phyloP scores from a whole-genome alignment of 1,140 invertebrate species.

The Agraylea sexmaculata region DNA sequence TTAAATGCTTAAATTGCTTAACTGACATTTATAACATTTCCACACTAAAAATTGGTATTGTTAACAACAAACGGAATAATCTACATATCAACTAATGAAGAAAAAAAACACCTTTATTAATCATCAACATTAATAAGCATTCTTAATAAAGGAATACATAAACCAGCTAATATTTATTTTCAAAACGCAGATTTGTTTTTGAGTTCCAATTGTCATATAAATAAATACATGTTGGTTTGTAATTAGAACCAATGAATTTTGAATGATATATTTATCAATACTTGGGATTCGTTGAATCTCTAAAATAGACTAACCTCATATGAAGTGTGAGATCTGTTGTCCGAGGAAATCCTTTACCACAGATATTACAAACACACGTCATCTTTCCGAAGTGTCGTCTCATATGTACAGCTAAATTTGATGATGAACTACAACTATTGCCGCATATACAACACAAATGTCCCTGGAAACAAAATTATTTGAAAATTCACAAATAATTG shows the following conservation, averaged over 20 bases:
- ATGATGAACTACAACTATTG: constrained; percentile 18
- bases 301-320: constrained; percentile 25
- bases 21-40: too few relatives aligned
- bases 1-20: too few relatives aligned
- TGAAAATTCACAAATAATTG: not conserved
- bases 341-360: constrained; percentile 52
- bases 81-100: too few relatives aligned
- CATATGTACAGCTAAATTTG: constrained; percentile 40
- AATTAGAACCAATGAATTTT: not conserved
- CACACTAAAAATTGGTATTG: too few relatives aligned
- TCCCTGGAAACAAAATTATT: constrained; percentile 19
- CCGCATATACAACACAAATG: constrained; percentile 29
- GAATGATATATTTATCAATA: too few relatives aligned
- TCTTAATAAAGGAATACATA: too few relatives aligned
- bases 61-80: too few relatives aligned
- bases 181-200: not conserved
- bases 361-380: constrained; percentile 46
- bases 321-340: constrained; percentile 39
- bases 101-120: too few relatives aligned
- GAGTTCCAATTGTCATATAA: not conserved
- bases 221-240: not conserved
- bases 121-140: too few relatives aligned
- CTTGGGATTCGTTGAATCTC: not conserved
- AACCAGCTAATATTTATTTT: not conserved
- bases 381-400: constrained; percentile 48